These are phyloP conservation scores for Hiodon tergisus DNA, from an alignment of 2,113 vertebrate genomes.

Conservation along the genomic window DNA sequence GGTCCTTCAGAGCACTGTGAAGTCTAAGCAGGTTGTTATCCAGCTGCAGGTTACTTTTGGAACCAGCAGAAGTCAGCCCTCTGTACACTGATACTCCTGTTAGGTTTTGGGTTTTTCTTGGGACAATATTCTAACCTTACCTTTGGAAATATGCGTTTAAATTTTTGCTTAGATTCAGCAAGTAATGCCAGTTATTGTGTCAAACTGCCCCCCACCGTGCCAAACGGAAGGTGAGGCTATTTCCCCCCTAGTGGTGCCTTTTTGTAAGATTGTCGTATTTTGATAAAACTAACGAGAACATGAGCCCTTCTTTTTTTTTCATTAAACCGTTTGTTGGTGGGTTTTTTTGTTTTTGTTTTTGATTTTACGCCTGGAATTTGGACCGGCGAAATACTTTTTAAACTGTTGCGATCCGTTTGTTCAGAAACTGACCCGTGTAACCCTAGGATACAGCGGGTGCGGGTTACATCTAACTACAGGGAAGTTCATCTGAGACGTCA, in stretches of 20 bases:
- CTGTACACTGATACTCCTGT: conserved; percentile 26
- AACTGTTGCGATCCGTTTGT: conserved; percentile 1
- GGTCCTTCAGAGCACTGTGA: conserved; percentile 44
- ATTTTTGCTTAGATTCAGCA: conserved; percentile 33
- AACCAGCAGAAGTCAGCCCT: neutral
- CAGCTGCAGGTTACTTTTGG: conserved; percentile 28
- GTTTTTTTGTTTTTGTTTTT: conserved; percentile 38
- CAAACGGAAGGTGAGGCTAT: conserved; percentile 37
- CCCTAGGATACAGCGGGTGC: conserved; percentile 36
- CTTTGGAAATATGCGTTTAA: conserved; percentile 29
- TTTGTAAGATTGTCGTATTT: conserved; percentile 49
- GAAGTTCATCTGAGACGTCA: neutral
- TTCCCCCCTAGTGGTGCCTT: conserved; percentile 60
- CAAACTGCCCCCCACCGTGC: conserved; percentile 37
- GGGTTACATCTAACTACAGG: neutral
- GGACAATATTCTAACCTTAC: conserved; percentile 33
- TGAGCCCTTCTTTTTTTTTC: conserved; percentile 38
- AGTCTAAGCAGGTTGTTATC: conserved; percentile 33
- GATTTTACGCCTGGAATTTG: conserved; percentile 49
- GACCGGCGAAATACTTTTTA: conserved; percentile 29
- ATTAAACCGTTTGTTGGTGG: conserved; percentile 6
- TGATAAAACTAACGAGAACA: conserved; percentile 35
- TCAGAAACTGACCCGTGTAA: conserved; percentile 45
- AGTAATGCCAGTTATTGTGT: conserved; percentile 41
- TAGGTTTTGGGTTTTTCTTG: conserved; percentile 19